Percentiles rank a stretch among this genome's conserved stretches.
Conservation (phyloP, 2,113 vertebrate species). For the Arizona elegans region DNA sequence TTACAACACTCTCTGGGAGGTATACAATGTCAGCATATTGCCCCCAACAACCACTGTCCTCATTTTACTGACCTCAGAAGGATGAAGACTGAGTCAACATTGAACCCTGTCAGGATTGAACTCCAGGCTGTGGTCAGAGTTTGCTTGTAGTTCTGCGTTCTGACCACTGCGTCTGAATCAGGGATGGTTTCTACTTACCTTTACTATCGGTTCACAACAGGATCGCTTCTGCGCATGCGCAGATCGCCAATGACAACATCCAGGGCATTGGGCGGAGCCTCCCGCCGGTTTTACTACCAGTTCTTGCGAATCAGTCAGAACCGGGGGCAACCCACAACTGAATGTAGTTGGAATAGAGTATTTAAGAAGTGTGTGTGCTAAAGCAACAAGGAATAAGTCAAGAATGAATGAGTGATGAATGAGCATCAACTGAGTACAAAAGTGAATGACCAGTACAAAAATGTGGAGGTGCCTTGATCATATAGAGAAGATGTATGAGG, state of each 20-base stretch:
- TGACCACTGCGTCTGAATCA: not conserved
- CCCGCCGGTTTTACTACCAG: too few relatives aligned
- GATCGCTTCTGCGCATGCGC: too few relatives aligned
- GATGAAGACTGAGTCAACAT: not conserved
- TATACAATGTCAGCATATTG: not conserved
- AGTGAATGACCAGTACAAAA: not conserved
- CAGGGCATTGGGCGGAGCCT: too few relatives aligned
- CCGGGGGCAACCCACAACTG: too few relatives aligned
- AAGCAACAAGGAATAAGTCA: not conserved
- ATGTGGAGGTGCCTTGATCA: not conserved
- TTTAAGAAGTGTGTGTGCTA: not conserved
- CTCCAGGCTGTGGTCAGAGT: not conserved
- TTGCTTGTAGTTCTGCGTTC: not conserved
- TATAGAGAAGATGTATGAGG: not conserved
- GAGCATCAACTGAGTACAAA: not conserved
- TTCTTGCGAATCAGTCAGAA: too few relatives aligned
- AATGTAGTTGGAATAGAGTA: not conserved
- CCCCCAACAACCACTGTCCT: not conserved
- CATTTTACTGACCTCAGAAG: not conserved
- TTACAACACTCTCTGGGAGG: not conserved
- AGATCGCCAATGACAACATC: too few relatives aligned
- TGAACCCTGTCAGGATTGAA: not conserved
- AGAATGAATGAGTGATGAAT: not conserved
- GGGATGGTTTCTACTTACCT: too few relatives aligned
- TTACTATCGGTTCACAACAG: too few relatives aligned